These are phyloP conservation scores for Drosophila ambigua DNA, from an alignment of 1,140 invertebrate species.

Conservation along the genomic window DNA sequence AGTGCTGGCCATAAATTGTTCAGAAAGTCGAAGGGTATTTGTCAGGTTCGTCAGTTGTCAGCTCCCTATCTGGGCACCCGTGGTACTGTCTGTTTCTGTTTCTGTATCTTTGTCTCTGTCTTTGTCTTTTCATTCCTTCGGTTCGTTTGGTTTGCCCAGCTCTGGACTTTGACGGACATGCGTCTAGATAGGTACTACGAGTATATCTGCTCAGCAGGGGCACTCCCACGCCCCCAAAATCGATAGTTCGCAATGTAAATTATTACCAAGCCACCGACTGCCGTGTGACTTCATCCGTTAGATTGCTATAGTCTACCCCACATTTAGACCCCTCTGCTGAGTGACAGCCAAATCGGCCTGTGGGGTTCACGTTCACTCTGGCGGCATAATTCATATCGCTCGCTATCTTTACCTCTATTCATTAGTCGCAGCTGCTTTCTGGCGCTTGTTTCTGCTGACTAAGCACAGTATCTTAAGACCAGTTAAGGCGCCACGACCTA, in stretches of 20 bases:
- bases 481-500: slow-evolving; percentile 30
- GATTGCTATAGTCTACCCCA: slow-evolving; percentile 37
- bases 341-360: slow-evolving; percentile 46
- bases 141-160: slow-evolving; percentile 41
- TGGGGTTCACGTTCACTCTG: slow-evolving; percentile 36
- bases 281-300: slow-evolving; percentile 69
- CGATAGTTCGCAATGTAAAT: slow-evolving; percentile 78
- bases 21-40: slow-evolving; percentile 79
- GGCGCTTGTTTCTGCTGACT: slow-evolving; percentile 12
- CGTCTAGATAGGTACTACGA: slow-evolving; percentile 60
- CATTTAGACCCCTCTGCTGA: not conserved
- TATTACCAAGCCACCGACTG: slow-evolving; percentile 53
- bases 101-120: slow-evolving; percentile 29
- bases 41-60: slow-evolving; percentile 70
- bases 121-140: slow-evolving; percentile 2
- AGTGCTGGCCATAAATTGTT: slow-evolving; percentile 75
- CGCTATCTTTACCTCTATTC: slow-evolving; percentile 53
- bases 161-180: slow-evolving; percentile 71
- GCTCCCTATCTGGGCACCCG: slow-evolving; percentile 5
- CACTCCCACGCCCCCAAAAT: slow-evolving; percentile 56
- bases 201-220: slow-evolving; percentile 14
- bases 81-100: slow-evolving; percentile 18
- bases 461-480: slow-evolving; percentile 51
- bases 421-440: slow-evolving; percentile 46
- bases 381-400: slow-evolving; percentile 69